Conservation (phyloP, 2,113 vertebrate genomes). For the Melospiza melodia region DNA sequence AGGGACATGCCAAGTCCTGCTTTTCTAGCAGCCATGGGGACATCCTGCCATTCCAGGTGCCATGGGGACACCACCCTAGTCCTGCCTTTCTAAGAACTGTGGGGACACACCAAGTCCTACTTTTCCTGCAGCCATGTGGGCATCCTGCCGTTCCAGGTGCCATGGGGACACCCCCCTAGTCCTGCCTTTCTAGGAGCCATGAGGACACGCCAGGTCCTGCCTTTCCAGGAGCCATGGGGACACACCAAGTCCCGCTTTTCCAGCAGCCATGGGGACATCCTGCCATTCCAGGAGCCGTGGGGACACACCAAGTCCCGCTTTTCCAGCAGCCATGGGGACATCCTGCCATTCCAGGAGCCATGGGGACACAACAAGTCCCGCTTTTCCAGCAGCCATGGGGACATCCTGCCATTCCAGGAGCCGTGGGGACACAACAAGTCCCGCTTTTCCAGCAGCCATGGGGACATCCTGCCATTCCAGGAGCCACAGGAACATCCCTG, state of each 20-base stretch:
- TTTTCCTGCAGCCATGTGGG: too few species aligned
- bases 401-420: neutral
- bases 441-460: fast-evolving
- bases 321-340: too few species aligned
- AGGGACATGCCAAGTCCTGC: fast-evolving
- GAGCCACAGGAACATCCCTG: neutral
- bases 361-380: fast-evolving
- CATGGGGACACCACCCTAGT: too few species aligned
- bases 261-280: fast-evolving
- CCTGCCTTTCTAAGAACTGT: too few species aligned
- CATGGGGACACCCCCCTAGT: too few species aligned
- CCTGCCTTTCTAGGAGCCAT: fast-evolving
- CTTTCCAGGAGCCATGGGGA: too few species aligned
- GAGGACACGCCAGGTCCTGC: too few species aligned
- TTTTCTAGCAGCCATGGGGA: neutral
- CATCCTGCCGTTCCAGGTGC: too few species aligned
- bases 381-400: fast-evolving
- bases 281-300: neutral
- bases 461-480: neutral
- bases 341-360: too few species aligned
- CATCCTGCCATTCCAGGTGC: too few species aligned
- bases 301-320: too few species aligned
- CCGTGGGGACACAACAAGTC: fast-evolving
- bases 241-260: fast-evolving
- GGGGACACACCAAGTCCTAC: too few species aligned